Base-by-base conservation (phyloP, 1,140 invertebrate species). In the Scylla paramamosain region DNA sequence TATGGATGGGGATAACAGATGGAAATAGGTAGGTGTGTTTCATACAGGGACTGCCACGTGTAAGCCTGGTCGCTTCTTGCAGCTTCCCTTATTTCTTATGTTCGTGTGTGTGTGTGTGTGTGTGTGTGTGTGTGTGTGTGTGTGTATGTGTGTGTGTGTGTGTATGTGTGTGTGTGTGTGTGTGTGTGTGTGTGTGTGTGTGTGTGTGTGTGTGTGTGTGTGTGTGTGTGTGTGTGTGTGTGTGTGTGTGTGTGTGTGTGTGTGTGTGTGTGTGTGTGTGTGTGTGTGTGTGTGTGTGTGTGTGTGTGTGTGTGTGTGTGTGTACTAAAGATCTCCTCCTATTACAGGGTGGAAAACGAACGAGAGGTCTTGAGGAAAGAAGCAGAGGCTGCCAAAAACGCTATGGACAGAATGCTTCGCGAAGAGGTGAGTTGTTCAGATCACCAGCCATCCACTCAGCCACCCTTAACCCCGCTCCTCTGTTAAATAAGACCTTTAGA, bases 331-430 rank as follows among this genome's bases (percentile, higher is more conserved):
- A 20, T 10, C 0, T 87, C 32, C 32, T 45, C 32, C n/a, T 12
- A 88, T 89, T n/a, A 25, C 20, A 94, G 93, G 59, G 28, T 89
- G 59, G 93, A 94, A 28, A 94, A 94, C 52, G 93, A 94, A 20
- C 86, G 89, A 29, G 93, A 94, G 8, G 14, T 46, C 7, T 12
- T 90, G 32, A 94, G 77, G 39, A 16, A 87, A 8, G 93, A 94
- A 20, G 4, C n/a, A 28, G 93, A 94, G 7, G 86, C 52, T 0
- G 93, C 93, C 1, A 89, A 28, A 29, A 31, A 31, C 3, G 29
- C 59, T 20, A 45, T 90, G 32, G 93, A 94, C 93, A 77, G 59
- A 28, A 52, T 94, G 10, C 8, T 59, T 7, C 86, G 59, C 67
- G 93, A 94, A 0, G 89, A 89, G 59, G 94, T 94, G 8, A 77